A percentile compares a stretch with the other conserved stretches of the same genome.
Conservation (phyloP, 2,797 vertebrate species). For the Sebastes steindachneri region DNA sequence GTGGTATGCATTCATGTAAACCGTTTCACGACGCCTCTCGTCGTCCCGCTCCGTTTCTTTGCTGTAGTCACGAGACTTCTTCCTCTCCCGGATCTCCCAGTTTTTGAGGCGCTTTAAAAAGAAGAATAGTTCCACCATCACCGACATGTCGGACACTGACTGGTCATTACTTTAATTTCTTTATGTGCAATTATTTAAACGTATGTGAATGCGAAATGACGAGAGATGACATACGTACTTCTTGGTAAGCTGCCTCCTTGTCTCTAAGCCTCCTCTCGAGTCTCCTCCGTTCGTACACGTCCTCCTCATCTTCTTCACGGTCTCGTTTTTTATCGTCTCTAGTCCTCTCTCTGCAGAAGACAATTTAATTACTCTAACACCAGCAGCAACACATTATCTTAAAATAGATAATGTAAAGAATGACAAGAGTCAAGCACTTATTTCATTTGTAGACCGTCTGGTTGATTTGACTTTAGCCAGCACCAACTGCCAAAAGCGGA, state of each 20-base stretch:
- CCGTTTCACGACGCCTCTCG: constrained; percentile 95
- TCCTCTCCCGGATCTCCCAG: constrained; percentile 97
- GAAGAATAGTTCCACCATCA: background rate
- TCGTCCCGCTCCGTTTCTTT: constrained; percentile 96
- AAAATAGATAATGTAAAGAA: background rate
- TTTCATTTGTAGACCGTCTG: background rate
- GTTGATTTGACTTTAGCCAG: background rate
- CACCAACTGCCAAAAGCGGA: background rate
- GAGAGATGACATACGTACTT: constrained; percentile 77
- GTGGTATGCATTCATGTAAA: constrained; percentile 48
- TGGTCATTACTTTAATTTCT: background rate
- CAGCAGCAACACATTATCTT: too few species aligned
- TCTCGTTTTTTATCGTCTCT: constrained; percentile 96
- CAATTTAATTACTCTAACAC: background rate
- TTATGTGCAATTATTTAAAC: background rate
- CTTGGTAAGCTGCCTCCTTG: constrained; percentile 98
- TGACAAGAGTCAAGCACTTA: background rate
- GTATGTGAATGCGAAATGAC: background rate
- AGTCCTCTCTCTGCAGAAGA: constrained; percentile 85
- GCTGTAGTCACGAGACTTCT: constrained; percentile 95
- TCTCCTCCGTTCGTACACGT: constrained; percentile 94
- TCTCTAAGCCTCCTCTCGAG: constrained; percentile 95
- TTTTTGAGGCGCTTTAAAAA: constrained; percentile 93
- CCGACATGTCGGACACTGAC: background rate
- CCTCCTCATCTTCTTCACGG: constrained; percentile 94